Conservation (phyloP, 2,797 vertebrate genomes). For the Parambassis ranga region DNA sequence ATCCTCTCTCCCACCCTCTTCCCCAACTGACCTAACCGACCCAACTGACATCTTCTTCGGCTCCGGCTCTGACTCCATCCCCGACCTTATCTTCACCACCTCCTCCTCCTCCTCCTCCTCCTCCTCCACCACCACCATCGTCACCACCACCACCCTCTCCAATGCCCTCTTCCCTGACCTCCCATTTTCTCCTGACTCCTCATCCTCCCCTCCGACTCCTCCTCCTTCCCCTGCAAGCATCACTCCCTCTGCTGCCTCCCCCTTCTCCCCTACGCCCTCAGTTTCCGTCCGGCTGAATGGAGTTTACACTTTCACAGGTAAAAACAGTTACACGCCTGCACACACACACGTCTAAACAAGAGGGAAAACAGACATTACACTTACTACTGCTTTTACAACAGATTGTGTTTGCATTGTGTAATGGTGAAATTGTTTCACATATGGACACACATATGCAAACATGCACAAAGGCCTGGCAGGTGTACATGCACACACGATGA, state of each 20-base stretch:
- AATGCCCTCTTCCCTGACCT: conserved; percentile 60
- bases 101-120: background rate
- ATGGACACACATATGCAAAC: background rate
- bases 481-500: conserved; percentile 4
- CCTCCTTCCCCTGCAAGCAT: conserved; percentile 5
- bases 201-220: background rate
- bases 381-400: conserved; percentile 29
- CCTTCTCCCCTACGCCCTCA: conserved; percentile 63
- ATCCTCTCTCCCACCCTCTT: background rate
- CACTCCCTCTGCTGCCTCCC: conserved; percentile 35
- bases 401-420: conserved; percentile 18
- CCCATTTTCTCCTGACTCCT: conserved; percentile 24
- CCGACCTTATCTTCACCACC: background rate
- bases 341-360: conserved; percentile 42
- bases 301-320: conserved; percentile 82
- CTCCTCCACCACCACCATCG: conserved; percentile 4
- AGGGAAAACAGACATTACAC: conserved; percentile 34
- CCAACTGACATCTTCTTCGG: conserved; percentile 4
- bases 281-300: conserved; percentile 77
- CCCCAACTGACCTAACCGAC: too few species aligned
- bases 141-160: conserved; percentile 51
- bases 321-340: conserved; percentile 63
- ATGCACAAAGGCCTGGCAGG: background rate
- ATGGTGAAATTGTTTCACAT: conserved; percentile 27
- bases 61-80: conserved; percentile 13